Conservation (phyloP, 2,113 vertebrate genomes). For the Petroica traversi region DNA sequence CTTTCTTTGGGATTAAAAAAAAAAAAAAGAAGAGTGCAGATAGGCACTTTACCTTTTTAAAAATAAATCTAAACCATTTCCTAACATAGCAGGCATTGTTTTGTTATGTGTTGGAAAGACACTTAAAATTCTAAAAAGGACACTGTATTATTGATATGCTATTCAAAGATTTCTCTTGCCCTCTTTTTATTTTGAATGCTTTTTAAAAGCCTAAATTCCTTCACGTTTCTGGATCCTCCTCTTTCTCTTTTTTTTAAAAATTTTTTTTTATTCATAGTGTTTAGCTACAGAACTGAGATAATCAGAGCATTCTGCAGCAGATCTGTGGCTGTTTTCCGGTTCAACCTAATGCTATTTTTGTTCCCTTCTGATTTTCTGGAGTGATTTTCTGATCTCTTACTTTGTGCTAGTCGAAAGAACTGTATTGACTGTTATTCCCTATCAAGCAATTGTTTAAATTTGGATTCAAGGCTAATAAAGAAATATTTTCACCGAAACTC, state of each 20-base stretch:
- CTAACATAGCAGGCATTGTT: background rate
- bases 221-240: background rate
- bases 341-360: background rate
- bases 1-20: conserved; percentile 43
- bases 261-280: background rate
- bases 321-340: background rate
- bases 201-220: conserved; percentile 1
- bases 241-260: no score
- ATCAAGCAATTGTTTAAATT: background rate
- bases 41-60: background rate
- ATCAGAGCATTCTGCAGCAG: background rate
- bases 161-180: background rate
- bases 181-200: background rate
- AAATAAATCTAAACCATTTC: background rate
- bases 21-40: conserved; percentile 8
- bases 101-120: background rate
- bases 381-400: background rate
- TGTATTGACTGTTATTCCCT: background rate
- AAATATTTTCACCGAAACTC: background rate
- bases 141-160: background rate
- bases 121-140: background rate
- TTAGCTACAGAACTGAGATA: background rate
- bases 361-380: background rate
- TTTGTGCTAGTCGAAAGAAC: background rate
- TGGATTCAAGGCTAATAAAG: background rate